Evolutionary conservation across 1,140 invertebrate species (phyloP), one percentile per base, ranked within the genome.

Genomic region (Pachypeltis micranthus): DNA sequence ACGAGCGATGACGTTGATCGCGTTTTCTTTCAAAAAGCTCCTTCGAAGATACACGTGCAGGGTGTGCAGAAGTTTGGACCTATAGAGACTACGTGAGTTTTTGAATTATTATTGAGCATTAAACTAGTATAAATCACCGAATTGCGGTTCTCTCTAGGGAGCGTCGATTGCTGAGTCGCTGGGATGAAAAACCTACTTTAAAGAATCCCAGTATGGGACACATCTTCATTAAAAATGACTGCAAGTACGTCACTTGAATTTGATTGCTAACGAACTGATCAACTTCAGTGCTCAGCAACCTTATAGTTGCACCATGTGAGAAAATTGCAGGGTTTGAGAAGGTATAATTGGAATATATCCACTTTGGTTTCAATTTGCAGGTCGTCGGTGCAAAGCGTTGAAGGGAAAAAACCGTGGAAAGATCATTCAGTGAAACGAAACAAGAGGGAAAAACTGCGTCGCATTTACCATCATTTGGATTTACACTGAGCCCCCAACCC

Each of bases 381-480:
- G 25, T 28, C 51, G 1, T 54, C 34, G 21, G 31, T 51, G 1
- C 7, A 44, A 25, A 16, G n/a, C 4, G 31, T 1, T 19, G 47
- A 61, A 39, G 44, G 26, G 21, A 81, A 81, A 71, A 82, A 81
- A 71, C 77, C 79, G 19, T 81, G 80, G 77, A 81, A 80, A 66
- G 76, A 78, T 67, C 79, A 81, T 65, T 72, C 78, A 62, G 81
- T 82, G 61, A 74, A 74, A 61, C 61, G 69, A 23, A 77, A 80
- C 57, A 84, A 83, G 68, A 75, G 75, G 65, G 81, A 83, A 69
- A 84, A 84, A 70, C 68, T 81, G 26, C 69, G 81, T 63, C 68
- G 77, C 66, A 67, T 79, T n/a, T 80, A 80, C 69, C 67, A 72
- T 31, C 73, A 81, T 72, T 70, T 81, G 54, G 75, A 77, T 69